These are phyloP conservation scores for Copsychus sechellarum DNA, from an alignment of 2,113 vertebrate genomes.

Conservation along the genomic window DNA sequence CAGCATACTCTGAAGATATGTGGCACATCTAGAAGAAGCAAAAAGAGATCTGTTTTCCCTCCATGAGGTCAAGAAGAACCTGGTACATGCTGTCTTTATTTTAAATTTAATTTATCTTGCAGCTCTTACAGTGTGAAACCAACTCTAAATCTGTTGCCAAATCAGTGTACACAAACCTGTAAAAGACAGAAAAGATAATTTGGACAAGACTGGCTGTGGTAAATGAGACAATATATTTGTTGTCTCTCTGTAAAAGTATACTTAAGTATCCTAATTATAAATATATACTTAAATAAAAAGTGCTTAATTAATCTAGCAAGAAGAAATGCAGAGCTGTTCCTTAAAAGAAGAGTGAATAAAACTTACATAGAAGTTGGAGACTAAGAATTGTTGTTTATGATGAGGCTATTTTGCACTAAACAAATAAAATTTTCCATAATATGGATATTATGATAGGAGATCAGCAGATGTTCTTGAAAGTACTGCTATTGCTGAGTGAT, in stretches of 20 bases:
- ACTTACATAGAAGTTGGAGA: neutral
- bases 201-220: neutral
- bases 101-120: neutral
- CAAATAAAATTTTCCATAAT: neutral
- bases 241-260: neutral
- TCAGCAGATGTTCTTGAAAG: neutral
- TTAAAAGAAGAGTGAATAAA: neutral
- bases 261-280: neutral
- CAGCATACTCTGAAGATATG: neutral
- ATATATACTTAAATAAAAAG: neutral
- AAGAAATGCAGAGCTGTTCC: neutral
- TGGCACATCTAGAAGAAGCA: neutral
- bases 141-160: neutral
- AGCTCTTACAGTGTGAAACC: neutral
- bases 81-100: neutral
- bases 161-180: neutral
- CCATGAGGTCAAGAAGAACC: neutral
- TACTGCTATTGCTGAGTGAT: neutral
- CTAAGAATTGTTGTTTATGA: neutral
- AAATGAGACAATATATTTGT: neutral
- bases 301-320: neutral
- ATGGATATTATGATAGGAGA: neutral
- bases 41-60: neutral
- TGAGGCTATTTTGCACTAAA: neutral
- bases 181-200: neutral